Percentiles rank a stretch among this genome's conserved stretches.
Evolutionary conservation across 1,140 invertebrate species (phyloP).

Genomic region (Armadillidium nasatum): DNA sequence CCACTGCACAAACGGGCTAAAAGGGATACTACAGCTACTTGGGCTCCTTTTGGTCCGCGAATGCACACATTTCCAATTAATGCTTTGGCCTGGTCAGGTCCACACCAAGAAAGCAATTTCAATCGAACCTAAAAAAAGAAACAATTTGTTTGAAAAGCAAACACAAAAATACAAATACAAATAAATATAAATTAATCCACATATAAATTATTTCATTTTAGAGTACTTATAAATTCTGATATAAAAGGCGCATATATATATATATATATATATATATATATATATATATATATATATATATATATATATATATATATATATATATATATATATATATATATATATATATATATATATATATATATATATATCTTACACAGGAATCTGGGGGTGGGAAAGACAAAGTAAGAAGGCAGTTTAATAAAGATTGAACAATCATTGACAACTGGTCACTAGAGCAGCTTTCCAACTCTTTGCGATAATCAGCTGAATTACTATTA

Average conservation of each 20-base stretch:
- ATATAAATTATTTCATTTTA: neutral
- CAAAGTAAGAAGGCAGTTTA: conserved; percentile 46
- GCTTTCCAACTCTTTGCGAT: neutral
- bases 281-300: too few species aligned
- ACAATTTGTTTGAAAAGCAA: conserved; percentile 47
- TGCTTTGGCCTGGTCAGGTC: conserved; percentile 51
- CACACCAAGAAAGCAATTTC: conserved; percentile 56
- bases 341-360: too few species aligned
- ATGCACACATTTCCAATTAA: conserved; percentile 67
- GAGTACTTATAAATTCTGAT: neutral
- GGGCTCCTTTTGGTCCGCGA: conserved; percentile 59
- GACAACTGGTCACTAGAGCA: conserved; percentile 32
- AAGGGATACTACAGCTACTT: conserved; percentile 67
- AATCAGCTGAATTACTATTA: conserved; percentile 18
- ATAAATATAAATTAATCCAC: neutral
- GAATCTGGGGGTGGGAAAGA: conserved; percentile 45
- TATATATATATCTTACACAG: conserved; percentile 24
- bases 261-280: too few species aligned
- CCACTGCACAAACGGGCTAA: conserved; percentile 71
- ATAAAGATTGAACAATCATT: conserved; percentile 53
- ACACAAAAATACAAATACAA: too few species aligned
- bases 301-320: too few species aligned
- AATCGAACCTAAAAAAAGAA: conserved; percentile 56
- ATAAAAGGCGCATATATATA: neutral
- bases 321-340: too few species aligned